A percentile compares a stretch with the other conserved stretches of the same genome.
Evolutionary conservation across 2,113 vertebrate genomes (phyloP).

Genomic region (Burhinus bistriatus): DNA sequence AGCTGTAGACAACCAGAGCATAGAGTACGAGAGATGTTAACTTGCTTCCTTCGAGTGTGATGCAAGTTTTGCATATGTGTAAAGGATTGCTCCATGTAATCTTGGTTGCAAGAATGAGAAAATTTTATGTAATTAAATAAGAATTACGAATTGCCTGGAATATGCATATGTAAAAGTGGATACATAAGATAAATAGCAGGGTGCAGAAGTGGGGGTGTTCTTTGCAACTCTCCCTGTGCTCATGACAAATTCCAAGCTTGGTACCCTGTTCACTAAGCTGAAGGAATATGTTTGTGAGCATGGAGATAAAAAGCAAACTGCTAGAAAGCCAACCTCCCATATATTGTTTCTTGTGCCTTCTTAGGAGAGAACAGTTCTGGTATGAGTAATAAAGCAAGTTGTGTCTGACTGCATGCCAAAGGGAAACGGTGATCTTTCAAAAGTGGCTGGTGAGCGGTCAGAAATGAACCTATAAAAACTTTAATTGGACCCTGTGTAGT

Average conservation of each 20-base stretch:
- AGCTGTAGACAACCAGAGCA: not conserved
- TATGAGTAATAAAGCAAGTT: not conserved
- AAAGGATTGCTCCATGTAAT: not conserved
- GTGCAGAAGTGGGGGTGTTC: not conserved
- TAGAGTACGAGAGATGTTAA: not conserved
- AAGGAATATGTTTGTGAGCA: not conserved
- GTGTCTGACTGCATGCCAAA: not conserved
- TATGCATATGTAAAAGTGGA: not conserved
- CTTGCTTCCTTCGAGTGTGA: not conserved
- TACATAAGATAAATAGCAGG: not conserved
- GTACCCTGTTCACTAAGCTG: not conserved
- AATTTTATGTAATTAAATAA: not conserved
- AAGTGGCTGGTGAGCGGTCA: not conserved
- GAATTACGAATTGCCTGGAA: not conserved
- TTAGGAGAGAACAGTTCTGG: not conserved
- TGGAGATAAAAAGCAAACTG: not conserved
- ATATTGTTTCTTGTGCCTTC: not conserved
- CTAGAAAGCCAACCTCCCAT: not conserved
- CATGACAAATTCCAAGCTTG: not conserved
- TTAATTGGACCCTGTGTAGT: not conserved
- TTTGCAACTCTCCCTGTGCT: not conserved
- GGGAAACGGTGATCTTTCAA: not conserved
- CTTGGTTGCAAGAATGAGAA: not conserved
- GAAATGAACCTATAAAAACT: not conserved
- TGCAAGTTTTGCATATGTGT: not conserved